A percentile compares a stretch with the other conserved stretches of the same genome.
Evolutionary conservation across 2,888 invertebrate genomes (phyloP).

Genomic region (Junonia oenone): DNA sequence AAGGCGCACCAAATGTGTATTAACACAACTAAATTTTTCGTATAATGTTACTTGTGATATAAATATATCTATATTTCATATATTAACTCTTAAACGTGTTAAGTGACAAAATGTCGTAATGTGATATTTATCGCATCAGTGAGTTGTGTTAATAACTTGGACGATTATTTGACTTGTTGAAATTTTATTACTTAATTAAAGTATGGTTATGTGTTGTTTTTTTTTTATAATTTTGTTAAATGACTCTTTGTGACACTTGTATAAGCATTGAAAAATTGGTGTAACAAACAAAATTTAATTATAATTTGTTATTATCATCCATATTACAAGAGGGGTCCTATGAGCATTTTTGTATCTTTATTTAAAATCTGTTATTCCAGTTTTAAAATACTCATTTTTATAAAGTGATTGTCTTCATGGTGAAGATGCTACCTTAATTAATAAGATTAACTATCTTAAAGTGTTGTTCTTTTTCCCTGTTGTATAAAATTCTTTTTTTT

Average conservation of each 20-base stretch:
- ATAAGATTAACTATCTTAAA: slow-evolving; percentile 4
- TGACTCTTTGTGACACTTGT: background rate
- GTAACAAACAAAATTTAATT: background rate
- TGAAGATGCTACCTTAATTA: background rate
- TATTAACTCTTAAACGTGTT: background rate
- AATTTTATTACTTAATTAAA: slow-evolving; percentile 7
- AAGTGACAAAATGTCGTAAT: background rate
- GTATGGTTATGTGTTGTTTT: background rate
- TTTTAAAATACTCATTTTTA: slow-evolving; percentile 14
- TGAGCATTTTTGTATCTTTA: background rate
- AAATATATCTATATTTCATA: background rate
- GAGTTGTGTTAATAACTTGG: slow-evolving; percentile 5
- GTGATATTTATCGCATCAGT: background rate
- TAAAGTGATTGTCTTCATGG: slow-evolving; percentile 5
- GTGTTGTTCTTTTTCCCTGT: slow-evolving; percentile 3
- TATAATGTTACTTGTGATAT: background rate
- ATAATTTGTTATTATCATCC: background rate
- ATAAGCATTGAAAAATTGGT: background rate
- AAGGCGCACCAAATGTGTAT: background rate
- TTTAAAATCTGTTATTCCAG: background rate
- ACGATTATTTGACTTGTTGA: slow-evolving; percentile 2
- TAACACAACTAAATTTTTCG: background rate
- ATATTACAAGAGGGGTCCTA: background rate
- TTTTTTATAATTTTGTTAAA: background rate
- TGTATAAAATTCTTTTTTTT: slow-evolving; percentile 5